Base-by-base conservation (phyloP, 2,888 invertebrate genomes). In the Panzeria rudis region DNA sequence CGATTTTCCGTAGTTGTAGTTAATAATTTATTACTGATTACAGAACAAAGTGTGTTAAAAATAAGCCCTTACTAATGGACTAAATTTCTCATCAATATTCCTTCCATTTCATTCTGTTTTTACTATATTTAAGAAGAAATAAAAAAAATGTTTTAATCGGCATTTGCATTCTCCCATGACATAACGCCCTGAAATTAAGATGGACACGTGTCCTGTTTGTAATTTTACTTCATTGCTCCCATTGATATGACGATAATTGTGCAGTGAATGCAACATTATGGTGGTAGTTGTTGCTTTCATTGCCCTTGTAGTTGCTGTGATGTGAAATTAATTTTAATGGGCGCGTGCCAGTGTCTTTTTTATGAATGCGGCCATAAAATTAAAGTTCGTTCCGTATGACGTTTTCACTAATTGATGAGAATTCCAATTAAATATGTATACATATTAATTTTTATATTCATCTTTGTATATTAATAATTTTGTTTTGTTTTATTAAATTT, bases 201-300 rank as follows among this genome's bases (percentile, higher is more conserved):
- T 69, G 62, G 79, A 47, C 84, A 84, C 75, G 84, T 84, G 84
- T 84, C 79, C 64, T 76, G 56, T 71, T 64, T 79, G 64, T 68
- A 62, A 47, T 71, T 56, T 47, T 17, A 69, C 54, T 71, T 71
- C 17, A 82, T 76, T 76, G 54, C 56, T 80, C 29, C 17, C 80
- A 66, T 56, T 71, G 41, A 44, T 68, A 44, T 47, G 15, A 76
- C 44, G 25, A 71, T 64, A 41, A 64, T 64, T 32, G 8, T 71
- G 62, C 44, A 76, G 17, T n/a, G 1, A 7, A n/a, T 61, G 8
- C 29, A n/a, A 17, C 4, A 38, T 69, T 35, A 35, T 68, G 25
- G 47, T 59, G 20, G 62, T 69, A 61, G 47, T 38, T 59, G 20
- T 25, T 54, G 5, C 23, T 69, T 38, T 61, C 29, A 47, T 41